Evolutionary conservation across 2,797 vertebrate species (phyloP).

Genomic region (Alauda arvensis): DNA sequence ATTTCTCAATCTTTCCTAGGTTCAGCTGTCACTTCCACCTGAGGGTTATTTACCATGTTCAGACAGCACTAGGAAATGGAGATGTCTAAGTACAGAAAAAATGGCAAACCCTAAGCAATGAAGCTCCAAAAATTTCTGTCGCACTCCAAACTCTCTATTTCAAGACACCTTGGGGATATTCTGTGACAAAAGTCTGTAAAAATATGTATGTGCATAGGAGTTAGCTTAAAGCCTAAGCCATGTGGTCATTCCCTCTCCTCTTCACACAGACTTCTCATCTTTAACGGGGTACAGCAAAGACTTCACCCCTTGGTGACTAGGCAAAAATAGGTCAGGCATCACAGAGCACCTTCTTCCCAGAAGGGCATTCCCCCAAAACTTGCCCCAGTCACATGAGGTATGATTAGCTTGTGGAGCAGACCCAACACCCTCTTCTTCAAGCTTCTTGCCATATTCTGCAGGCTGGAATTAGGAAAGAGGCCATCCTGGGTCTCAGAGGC

Average conservation of each 20-base stretch:
- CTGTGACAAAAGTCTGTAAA: background rate
- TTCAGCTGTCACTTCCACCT: background rate
- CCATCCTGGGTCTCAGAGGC: background rate
- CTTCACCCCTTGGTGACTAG: background rate
- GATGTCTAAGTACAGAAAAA: background rate
- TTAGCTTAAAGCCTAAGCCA: background rate
- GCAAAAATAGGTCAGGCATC: background rate
- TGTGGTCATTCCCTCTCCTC: background rate
- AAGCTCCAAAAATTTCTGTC: background rate
- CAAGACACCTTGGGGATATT: background rate
- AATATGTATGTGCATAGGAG: background rate
- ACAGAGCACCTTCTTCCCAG: background rate
- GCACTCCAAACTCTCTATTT: background rate
- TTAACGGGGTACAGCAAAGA: background rate
- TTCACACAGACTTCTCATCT: background rate
- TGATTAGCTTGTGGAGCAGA: background rate
- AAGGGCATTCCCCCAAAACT: background rate
- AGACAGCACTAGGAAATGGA: background rate
- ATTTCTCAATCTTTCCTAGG: slow-evolving; percentile 5
- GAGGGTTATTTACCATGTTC: background rate
- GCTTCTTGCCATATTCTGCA: background rate
- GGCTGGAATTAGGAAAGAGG: background rate
- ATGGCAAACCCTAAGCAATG: background rate
- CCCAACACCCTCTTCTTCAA: background rate
- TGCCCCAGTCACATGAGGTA: background rate